A percentile compares a stretch with the other conserved stretches of the same genome.
phyloP scores from a whole-genome alignment of 2,113 vertebrate species.

The Excalfactoria chinensis region DNA sequence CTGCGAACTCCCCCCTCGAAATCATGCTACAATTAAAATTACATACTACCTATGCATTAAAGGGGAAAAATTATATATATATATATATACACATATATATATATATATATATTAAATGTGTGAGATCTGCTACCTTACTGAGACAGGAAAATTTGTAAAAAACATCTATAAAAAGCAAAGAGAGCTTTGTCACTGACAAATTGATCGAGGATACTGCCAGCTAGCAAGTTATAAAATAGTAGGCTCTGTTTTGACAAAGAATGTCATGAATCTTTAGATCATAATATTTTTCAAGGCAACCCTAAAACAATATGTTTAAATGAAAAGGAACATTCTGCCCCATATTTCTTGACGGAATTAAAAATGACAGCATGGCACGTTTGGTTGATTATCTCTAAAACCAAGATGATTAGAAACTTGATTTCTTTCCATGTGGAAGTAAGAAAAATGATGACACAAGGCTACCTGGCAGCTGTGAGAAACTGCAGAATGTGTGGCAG shows the following conservation, averaged over 20 bases:
- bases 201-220: not conserved
- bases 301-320: constrained; percentile 41
- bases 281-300: constrained; percentile 35
- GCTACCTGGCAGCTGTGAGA: constrained; percentile 10
- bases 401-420: constrained; percentile 1
- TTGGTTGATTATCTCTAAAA: constrained; percentile 10
- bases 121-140: not conserved
- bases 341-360: constrained; percentile 28
- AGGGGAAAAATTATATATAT: not conserved
- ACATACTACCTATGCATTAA: not conserved
- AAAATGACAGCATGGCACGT: not conserved
- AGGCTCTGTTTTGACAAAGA: constrained; percentile 39
- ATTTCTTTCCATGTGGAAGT: constrained; percentile 4
- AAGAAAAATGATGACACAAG: constrained; percentile 9
- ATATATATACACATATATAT: too few species aligned
- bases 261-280: constrained; percentile 9
- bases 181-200: constrained; percentile 8
- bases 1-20: not conserved
- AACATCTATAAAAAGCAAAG: not conserved
- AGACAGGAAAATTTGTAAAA: not conserved
- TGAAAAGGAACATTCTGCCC: constrained; percentile 29
- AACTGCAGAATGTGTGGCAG: constrained; percentile 16
- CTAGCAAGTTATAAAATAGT: constrained; percentile 7
- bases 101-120: not conserved
- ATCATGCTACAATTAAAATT: not conserved